Conservation (phyloP, 2,888 invertebrate species). For the Atherix ibis region DNA sequence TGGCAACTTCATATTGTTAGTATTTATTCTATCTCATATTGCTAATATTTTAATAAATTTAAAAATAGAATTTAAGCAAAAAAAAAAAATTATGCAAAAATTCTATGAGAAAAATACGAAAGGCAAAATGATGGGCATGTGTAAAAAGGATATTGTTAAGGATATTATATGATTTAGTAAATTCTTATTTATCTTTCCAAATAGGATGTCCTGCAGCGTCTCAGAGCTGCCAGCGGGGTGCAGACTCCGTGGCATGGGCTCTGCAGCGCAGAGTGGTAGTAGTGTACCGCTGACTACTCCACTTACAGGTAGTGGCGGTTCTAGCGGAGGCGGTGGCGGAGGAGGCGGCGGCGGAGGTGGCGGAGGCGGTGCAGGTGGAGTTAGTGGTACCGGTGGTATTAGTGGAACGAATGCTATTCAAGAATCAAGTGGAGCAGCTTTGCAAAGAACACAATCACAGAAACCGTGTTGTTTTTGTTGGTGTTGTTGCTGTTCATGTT, state of each 20-base stretch:
- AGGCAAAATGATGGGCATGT: too few relatives aligned
- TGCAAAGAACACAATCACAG: conserved; percentile 32
- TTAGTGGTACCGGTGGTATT: too few relatives aligned
- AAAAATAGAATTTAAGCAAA: too few relatives aligned
- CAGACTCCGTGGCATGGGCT: conserved; percentile 33
- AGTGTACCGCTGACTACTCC: conserved; percentile 20
- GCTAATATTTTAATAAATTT: too few relatives aligned
- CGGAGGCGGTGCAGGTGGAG: too few relatives aligned
- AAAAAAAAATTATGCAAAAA: too few relatives aligned
- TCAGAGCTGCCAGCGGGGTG: conserved; percentile 35
- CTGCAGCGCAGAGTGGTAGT: conserved; percentile 23
- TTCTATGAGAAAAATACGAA: too few relatives aligned
- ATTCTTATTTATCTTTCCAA: too few relatives aligned
- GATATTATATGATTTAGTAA: too few relatives aligned
- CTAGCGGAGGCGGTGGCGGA: conserved; percentile 16
- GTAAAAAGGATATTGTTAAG: too few relatives aligned
- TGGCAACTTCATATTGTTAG: conserved; percentile 10
- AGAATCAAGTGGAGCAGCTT: conserved; percentile 24
- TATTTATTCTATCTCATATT: too few relatives aligned
- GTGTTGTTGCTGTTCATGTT: conserved; percentile 57
- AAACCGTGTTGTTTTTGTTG: conserved; percentile 51
- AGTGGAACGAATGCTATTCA: conserved; percentile 25
- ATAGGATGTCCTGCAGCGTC: conserved; percentile 44
- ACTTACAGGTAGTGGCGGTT: conserved; percentile 14
- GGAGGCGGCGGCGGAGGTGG: conserved; percentile 12